These are phyloP conservation scores for Xylota sylvarum DNA, from an alignment of 2,888 invertebrate species.

Conservation along the genomic window DNA sequence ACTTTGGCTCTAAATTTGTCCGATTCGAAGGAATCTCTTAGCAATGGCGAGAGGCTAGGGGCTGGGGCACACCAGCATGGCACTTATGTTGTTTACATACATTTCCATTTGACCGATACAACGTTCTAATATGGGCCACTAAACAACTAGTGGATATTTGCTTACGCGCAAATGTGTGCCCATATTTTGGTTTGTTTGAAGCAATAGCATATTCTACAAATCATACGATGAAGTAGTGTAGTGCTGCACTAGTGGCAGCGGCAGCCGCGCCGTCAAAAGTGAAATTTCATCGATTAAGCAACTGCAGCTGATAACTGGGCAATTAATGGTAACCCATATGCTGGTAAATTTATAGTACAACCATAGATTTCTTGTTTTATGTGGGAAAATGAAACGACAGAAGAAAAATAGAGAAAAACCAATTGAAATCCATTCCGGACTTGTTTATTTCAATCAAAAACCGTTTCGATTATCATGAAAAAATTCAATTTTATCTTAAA, in stretches of 20 bases:
- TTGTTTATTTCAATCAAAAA: constrained; percentile 46
- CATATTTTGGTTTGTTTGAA: constrained; percentile 59
- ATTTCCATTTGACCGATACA: constrained; percentile 14
- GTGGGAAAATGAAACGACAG: constrained; percentile 1
- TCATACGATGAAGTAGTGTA: constrained; percentile 54
- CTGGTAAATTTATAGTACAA: constrained; percentile 42
- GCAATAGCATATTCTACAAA: constrained; percentile 69
- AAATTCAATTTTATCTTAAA: constrained; percentile 26
- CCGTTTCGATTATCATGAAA: constrained; percentile 50
- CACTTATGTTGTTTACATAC: constrained; percentile 48
- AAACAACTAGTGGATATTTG: constrained; percentile 35
- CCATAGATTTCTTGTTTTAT: constrained; percentile 6
- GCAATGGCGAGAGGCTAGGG: neutral
- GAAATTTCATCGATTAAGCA: constrained; percentile 71
- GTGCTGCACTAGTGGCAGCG: constrained; percentile 22
- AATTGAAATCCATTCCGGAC: constrained; percentile 32
- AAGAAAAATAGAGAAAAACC: too few relatives aligned
- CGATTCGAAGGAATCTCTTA: constrained; percentile 53
- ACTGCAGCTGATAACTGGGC: constrained; percentile 49
- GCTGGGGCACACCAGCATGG: constrained; percentile 4
- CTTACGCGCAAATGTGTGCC: constrained; percentile 37
- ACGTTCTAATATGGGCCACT: constrained; percentile 35
- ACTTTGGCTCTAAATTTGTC: constrained; percentile 21
- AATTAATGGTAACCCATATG: constrained; percentile 63
- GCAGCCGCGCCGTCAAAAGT: constrained; percentile 63